These are phyloP conservation scores for Noctua pronuba DNA, from an alignment of 2,888 invertebrate genomes.

Conservation along the genomic window DNA sequence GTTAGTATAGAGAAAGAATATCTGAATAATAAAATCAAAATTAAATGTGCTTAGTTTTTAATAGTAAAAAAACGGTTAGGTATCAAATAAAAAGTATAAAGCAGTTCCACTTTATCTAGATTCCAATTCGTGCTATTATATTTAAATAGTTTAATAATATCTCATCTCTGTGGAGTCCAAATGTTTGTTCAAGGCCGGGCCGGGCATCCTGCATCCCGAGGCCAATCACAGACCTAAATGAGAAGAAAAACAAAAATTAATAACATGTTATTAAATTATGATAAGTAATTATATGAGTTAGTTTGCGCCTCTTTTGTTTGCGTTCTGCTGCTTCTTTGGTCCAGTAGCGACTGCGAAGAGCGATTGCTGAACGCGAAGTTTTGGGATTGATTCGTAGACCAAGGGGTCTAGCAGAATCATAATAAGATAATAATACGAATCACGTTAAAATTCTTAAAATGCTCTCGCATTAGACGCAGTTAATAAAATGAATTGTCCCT, in stretches of 20 bases:
- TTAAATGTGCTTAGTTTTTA: constrained; percentile 25
- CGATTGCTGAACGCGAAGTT: neutral
- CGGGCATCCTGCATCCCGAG: constrained; percentile 74
- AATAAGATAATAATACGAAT: too few species aligned
- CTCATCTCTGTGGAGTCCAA: constrained; percentile 31
- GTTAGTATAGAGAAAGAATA: too few species aligned
- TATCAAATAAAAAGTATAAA: constrained; percentile 41
- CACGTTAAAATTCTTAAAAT: too few species aligned
- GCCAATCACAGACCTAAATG: constrained; percentile 80
- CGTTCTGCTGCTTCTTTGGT: neutral
- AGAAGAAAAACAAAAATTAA: constrained; percentile 20
- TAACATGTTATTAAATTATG: neutral
- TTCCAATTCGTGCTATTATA: constrained; percentile 14
- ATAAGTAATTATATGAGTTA: neutral
- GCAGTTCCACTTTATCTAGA: constrained; percentile 22
- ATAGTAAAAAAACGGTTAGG: constrained; percentile 39
- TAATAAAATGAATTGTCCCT: too few species aligned
- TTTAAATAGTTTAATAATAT: constrained; percentile 13
- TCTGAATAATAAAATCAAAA: constrained; percentile 18
- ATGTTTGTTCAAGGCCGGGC: constrained; percentile 72
- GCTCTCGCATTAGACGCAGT: too few species aligned
- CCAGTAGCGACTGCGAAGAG: neutral
- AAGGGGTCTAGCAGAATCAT: too few species aligned
- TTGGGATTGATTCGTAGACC: neutral
- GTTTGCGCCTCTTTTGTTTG: too few species aligned